Evolutionary conservation across 2,113 vertebrate genomes (phyloP), one percentile per base, ranked within the genome.

Genomic region (Melanotaenia duboulayi): DNA sequence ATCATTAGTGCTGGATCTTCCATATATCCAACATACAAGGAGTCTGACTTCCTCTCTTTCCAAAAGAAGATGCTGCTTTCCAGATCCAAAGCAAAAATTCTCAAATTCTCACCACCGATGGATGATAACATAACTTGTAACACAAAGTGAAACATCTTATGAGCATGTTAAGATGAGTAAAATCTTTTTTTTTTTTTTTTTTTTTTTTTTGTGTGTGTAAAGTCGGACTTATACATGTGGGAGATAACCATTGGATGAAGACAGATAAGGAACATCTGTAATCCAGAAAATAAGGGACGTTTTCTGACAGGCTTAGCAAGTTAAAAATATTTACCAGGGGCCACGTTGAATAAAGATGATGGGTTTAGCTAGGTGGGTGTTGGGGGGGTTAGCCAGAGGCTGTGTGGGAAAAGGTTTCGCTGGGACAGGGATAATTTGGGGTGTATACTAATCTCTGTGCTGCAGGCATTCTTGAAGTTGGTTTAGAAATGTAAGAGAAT

Each of bases 271-370:
- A 65, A 32, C 71, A 25, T 48, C 39, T 58, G 74, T 58, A 37
- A 54, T 66, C 72, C 22, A 76, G 28, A 83, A 85, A 67, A 83
- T 84, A 83, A 42, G 4, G 32, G 50, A 81, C 49, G 67, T 87
- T 90, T 89, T 87, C 68, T 81, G 83, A 89, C 85, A 86, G 75
- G 70, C 79, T 85, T 87, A 91, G 82, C 86, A 51, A 57, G 83
- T 91, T 88, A 83, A 86, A 48, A 91, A 88, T 88, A 75, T 84
- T 82, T 75, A 88, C 91, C 84, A 65, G 82, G 65, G 88, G 88
- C 83, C 76, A 89, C 85, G 79, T 76, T 91, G 85, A 91, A 92
- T 91, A 90, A 91, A 92, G 90, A 91, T 91, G 90, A 89, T 87
- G 85, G 84, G 73, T 87, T 92, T 86, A 90, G 80, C 78, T 74